A percentile compares a stretch with the other conserved stretches of the same genome.
These are phyloP conservation scores for Dichetophora obliterata DNA, from an alignment of 2,888 invertebrate species.

Conservation along the genomic window DNA sequence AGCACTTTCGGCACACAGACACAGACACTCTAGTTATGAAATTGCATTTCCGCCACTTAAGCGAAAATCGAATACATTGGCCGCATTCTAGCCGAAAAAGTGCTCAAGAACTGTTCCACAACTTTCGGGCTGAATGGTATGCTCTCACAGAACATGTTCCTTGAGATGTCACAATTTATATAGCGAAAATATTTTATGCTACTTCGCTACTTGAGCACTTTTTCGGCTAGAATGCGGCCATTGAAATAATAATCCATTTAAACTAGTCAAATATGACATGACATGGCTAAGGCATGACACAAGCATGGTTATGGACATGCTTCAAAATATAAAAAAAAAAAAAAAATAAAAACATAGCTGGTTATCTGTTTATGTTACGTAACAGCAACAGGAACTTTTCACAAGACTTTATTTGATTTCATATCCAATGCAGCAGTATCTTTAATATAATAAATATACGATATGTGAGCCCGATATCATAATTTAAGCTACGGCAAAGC, in stretches of 20 bases:
- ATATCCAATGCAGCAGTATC: not conserved
- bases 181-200: no score
- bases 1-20: not conserved
- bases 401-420: not conserved
- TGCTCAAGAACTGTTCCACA: no score
- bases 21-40: not conserved
- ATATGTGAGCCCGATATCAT: not conserved
- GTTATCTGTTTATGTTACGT: not conserved
- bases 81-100: no score
- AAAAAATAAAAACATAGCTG: not conserved
- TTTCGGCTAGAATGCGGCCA: no score
- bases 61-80: not conserved
- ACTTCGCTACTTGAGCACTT: no score
- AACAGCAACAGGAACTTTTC: not conserved
- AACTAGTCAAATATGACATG: not conserved
- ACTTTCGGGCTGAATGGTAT: no score
- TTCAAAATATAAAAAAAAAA: not conserved
- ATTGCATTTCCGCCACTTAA: not conserved
- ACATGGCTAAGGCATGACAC: not conserved
- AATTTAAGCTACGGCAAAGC: conserved; percentile 9
- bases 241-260: conserved; percentile 10
- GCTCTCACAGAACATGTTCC: no score
- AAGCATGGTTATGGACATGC: not conserved
- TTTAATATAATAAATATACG: not conserved
- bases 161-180: no score